A percentile compares a stretch with the other conserved stretches of the same genome.
Conservation (phyloP, 2,888 invertebrate genomes). For the Diaphora mendica region DNA sequence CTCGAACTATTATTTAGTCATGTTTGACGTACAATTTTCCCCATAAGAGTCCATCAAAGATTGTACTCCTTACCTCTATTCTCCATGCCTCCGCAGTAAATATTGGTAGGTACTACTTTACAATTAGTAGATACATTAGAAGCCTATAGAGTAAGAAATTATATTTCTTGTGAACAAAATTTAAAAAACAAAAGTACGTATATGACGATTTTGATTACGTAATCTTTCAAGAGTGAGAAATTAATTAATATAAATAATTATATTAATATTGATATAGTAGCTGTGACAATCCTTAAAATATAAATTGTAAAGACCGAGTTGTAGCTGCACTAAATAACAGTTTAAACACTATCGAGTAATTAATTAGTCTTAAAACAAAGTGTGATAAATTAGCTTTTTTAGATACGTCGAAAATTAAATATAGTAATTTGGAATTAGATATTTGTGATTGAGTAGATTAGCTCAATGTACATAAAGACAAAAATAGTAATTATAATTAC, state of each 20-base stretch:
- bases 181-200: background rate
- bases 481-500: conserved; percentile 31
- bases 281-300: conserved; percentile 25
- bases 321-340: conserved; percentile 39
- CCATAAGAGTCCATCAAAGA: no score
- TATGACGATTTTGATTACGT: conserved; percentile 1
- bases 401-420: conserved; percentile 45
- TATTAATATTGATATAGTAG: conserved; percentile 24
- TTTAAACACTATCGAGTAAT: conserved; percentile 23
- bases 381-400: conserved; percentile 67
- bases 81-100: no score
- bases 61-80: no score
- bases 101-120: background rate
- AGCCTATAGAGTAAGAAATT: background rate
- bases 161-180: background rate
- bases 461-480: conserved; percentile 68
- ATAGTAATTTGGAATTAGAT: conserved; percentile 49
- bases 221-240: conserved; percentile 65
- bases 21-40: no score
- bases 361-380: conserved; percentile 54
- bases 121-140: background rate
- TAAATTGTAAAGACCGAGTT: conserved; percentile 33
- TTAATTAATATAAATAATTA: no score
- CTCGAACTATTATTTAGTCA: no score
- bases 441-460: conserved; percentile 54